Percentiles rank a stretch among this genome's conserved stretches.
Conservation (phyloP, 2,113 vertebrate genomes). For the Fulmarus glacialis region DNA sequence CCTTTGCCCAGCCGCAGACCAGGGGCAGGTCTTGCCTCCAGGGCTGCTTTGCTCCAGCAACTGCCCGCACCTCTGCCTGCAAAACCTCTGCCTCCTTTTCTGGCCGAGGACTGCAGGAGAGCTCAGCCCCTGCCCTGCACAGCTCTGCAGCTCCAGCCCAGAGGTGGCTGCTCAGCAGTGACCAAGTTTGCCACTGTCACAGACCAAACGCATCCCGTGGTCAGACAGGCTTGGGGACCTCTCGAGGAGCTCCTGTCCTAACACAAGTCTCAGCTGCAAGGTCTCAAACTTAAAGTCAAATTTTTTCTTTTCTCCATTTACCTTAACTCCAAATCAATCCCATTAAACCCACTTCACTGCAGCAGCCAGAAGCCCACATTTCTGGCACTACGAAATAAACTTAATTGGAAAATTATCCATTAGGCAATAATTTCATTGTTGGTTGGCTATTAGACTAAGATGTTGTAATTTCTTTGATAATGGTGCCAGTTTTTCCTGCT, state of each 20-base stretch:
- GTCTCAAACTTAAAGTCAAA: not conserved
- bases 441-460: not conserved
- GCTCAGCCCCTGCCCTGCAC: not conserved
- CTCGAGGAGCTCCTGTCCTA: not conserved
- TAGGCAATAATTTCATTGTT: not conserved
- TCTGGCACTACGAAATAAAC: not conserved
- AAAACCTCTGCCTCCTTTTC: not conserved
- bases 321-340: not conserved
- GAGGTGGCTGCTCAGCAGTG: not conserved
- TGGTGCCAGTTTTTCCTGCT: slow-evolving; percentile 3
- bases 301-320: not conserved
- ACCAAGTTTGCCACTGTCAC: not conserved
- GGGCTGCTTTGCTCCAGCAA: not conserved
- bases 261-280: rapidly evolving
- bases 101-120: not conserved
- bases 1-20: not conserved
- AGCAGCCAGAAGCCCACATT: not conserved
- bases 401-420: slow-evolving; percentile 11
- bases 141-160: not conserved
- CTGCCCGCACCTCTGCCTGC: not conserved
- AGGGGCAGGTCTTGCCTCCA: not conserved
- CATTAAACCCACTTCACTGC: not conserved
- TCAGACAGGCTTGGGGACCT: not conserved
- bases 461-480: slow-evolving; percentile 32
- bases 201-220: rapidly evolving